Percentiles rank a stretch among this genome's conserved stretches.
phyloP scores from a whole-genome alignment of 2,888 invertebrate genomes.

The Orthosia gothica region DNA sequence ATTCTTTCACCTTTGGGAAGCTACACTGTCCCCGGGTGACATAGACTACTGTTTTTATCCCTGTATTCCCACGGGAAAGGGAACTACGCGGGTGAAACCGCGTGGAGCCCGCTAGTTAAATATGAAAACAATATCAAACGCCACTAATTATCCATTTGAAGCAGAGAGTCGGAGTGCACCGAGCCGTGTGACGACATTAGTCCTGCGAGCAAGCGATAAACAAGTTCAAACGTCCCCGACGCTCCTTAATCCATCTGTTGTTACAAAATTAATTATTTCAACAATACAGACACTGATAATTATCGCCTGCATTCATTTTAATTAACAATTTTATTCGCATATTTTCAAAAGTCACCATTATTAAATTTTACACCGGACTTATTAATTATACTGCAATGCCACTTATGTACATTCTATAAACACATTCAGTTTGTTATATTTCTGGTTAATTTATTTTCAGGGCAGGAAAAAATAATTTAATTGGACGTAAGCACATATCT shows the following conservation, averaged over 20 bases:
- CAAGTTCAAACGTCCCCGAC: constrained; percentile 67
- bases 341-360: constrained; percentile 47
- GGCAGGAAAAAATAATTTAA: constrained; percentile 19
- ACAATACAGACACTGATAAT: constrained; percentile 59
- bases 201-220: constrained; percentile 74
- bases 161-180: constrained; percentile 54
- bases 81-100: too few relatives aligned
- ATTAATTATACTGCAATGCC: constrained; percentile 42
- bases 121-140: constrained; percentile 38
- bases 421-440: constrained; percentile 20
- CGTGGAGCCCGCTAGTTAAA: too few relatives aligned
- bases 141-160: constrained; percentile 52
- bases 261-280: constrained; percentile 70
- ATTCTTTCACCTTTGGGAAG: too few relatives aligned
- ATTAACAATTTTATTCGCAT: constrained; percentile 54
- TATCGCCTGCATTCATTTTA: constrained; percentile 56
- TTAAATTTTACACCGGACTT: constrained; percentile 44
- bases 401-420: constrained; percentile 44
- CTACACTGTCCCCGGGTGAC: too few relatives aligned
- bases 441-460: constrained; percentile 19
- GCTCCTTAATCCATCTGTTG: constrained; percentile 74
- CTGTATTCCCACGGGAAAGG: too few relatives aligned
- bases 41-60: too few relatives aligned
- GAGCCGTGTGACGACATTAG: constrained; percentile 73
- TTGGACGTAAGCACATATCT: constrained; percentile 20